These are phyloP conservation scores for Oceanodroma leucorhoa DNA, from an alignment of 2,797 vertebrate species.

Conservation along the genomic window DNA sequence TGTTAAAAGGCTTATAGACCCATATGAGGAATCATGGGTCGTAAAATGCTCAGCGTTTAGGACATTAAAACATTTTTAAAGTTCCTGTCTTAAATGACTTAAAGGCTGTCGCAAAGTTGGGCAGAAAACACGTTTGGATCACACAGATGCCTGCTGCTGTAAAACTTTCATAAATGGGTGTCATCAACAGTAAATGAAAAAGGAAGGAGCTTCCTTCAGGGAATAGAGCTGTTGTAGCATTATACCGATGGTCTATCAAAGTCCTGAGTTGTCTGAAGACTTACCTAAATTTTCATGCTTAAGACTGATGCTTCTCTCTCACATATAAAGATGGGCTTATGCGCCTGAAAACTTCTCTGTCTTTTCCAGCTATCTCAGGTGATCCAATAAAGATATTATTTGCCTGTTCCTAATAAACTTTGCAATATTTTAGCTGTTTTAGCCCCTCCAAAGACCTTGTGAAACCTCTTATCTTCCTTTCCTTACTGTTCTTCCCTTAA, in stretches of 20 bases:
- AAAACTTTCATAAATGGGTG: neutral
- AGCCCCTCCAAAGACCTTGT: neutral
- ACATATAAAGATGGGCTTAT: neutral
- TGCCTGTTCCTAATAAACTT: neutral
- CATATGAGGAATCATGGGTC: neutral
- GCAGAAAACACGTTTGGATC: neutral
- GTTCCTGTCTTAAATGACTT: neutral
- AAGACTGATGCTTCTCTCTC: neutral
- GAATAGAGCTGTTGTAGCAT: neutral
- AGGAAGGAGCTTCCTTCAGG: neutral
- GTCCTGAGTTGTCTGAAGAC: neutral
- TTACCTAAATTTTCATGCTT: neutral
- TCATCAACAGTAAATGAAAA: neutral
- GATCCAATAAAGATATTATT: neutral
- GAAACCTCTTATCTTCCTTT: neutral
- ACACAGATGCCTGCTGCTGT: neutral
- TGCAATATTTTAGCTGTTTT: neutral
- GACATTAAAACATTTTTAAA: neutral
- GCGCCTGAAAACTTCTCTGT: neutral
- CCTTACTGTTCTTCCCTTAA: neutral
- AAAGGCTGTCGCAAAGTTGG: neutral
- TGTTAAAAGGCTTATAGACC: neutral
- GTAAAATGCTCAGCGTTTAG: neutral
- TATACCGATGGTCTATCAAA: neutral
- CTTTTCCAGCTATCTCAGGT: neutral